Conservation (phyloP, 2,888 invertebrate genomes). For the Drosophila pseudotalamancana region DNA sequence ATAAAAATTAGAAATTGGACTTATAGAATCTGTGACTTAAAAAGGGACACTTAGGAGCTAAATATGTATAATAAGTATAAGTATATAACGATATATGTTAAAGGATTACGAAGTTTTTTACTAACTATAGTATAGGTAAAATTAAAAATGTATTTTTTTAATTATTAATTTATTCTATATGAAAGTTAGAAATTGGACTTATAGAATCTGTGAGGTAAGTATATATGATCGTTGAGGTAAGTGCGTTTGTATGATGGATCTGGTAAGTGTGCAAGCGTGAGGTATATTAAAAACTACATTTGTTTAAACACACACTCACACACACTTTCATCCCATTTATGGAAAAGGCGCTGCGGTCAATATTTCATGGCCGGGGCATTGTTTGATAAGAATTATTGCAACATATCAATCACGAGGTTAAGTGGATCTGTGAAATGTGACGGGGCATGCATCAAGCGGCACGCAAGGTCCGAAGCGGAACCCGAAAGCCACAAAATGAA, state of each 20-base stretch:
- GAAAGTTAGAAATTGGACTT: too few species aligned
- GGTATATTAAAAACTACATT: constrained; percentile 5
- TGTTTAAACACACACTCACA: neutral
- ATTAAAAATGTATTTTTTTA: too few species aligned
- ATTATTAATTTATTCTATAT: too few species aligned
- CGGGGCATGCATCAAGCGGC: constrained; percentile 75
- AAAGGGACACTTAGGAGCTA: too few species aligned
- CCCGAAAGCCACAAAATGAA: constrained; percentile 60
- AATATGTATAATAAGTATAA: too few species aligned
- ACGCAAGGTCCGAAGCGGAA: constrained; percentile 56
- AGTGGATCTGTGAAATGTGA: constrained; percentile 76
- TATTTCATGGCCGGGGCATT: constrained; percentile 62
- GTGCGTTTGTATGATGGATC: neutral
- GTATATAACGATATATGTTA: too few species aligned
- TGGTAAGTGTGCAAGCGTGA: constrained; percentile 16
- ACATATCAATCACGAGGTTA: constrained; percentile 76
- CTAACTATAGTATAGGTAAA: too few species aligned
- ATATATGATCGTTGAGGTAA: too few species aligned
- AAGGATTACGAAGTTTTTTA: too few species aligned
- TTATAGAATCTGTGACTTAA: too few species aligned
- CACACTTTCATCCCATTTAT: constrained; percentile 29
- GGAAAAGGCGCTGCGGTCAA: constrained; percentile 51
- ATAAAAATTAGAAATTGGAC: too few species aligned
- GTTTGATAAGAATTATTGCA: constrained; percentile 79
- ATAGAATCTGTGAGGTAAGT: too few species aligned